phyloP scores from a whole-genome alignment of 2,797 vertebrate genomes.

The Muscicapa comitata region DNA sequence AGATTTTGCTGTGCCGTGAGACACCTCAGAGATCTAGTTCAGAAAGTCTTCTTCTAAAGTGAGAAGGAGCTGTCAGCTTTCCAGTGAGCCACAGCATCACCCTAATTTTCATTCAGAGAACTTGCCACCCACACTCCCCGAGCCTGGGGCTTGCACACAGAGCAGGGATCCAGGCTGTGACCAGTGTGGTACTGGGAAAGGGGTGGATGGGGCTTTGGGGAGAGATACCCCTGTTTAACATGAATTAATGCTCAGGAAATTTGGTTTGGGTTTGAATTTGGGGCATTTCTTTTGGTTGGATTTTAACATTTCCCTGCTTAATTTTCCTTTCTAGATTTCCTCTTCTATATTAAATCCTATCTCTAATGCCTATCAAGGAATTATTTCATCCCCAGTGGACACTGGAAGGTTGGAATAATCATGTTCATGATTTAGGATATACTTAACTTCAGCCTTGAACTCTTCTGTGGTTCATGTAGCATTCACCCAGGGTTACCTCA shows the following conservation, averaged over 20 bases:
- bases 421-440: not conserved
- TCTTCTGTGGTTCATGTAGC: not conserved
- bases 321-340: not conserved
- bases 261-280: not conserved
- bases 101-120: not conserved
- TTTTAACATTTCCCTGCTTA: not conserved
- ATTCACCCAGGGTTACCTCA: not conserved
- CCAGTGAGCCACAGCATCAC: not conserved
- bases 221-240: not conserved
- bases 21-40: not conserved
- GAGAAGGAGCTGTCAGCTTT: not conserved
- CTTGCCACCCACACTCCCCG: not conserved
- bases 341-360: not conserved
- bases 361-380: not conserved
- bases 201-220: not conserved
- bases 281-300: accelerated
- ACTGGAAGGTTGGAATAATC: not conserved
- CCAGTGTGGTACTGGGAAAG: not conserved
- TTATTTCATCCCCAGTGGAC: not conserved
- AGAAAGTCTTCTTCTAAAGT: not conserved
- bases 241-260: not conserved
- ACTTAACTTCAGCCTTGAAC: not conserved
- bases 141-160: not conserved
- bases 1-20: not conserved
- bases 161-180: not conserved